A percentile compares a stretch with the other conserved stretches of the same genome.
These are phyloP conservation scores for Hylyphantes graminicola DNA, from an alignment of 1,140 invertebrate genomes.

Conservation along the genomic window DNA sequence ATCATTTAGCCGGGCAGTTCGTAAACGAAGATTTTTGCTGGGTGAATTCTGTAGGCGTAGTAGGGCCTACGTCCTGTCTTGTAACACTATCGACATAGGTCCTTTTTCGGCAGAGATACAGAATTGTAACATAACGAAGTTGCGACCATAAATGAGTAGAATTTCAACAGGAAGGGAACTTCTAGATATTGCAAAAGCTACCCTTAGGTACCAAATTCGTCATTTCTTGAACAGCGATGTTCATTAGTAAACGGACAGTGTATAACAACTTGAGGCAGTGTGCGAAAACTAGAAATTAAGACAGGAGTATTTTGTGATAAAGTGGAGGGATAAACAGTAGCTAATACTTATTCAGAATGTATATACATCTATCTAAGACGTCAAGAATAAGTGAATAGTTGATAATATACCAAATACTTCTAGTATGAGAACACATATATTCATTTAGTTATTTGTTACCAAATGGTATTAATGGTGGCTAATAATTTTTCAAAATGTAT, in stretches of 20 bases:
- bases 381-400: too few relatives aligned
- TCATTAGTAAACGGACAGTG: constrained; percentile 12
- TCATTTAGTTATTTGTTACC: background rate
- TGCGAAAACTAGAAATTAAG: background rate
- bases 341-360: background rate
- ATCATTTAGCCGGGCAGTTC: constrained; percentile 46
- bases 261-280: constrained; percentile 1
- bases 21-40: constrained; percentile 41
- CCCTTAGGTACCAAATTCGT: constrained; percentile 44
- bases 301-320: background rate
- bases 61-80: too few relatives aligned
- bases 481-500: too few relatives aligned
- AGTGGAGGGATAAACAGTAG: background rate
- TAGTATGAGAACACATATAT: background rate
- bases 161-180: constrained; percentile 41
- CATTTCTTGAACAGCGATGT: constrained; percentile 17
- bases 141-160: constrained; percentile 46
- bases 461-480: too few relatives aligned
- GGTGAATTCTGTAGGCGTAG: constrained; percentile 14
- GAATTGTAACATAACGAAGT: constrained; percentile 2
- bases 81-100: too few relatives aligned
- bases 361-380: background rate
- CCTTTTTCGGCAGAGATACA: too few relatives aligned
- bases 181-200: constrained; percentile 38
- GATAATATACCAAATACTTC: too few relatives aligned